Base-by-base conservation (phyloP, 2,797 vertebrate species). In the Oceanodroma leucorhoa region DNA sequence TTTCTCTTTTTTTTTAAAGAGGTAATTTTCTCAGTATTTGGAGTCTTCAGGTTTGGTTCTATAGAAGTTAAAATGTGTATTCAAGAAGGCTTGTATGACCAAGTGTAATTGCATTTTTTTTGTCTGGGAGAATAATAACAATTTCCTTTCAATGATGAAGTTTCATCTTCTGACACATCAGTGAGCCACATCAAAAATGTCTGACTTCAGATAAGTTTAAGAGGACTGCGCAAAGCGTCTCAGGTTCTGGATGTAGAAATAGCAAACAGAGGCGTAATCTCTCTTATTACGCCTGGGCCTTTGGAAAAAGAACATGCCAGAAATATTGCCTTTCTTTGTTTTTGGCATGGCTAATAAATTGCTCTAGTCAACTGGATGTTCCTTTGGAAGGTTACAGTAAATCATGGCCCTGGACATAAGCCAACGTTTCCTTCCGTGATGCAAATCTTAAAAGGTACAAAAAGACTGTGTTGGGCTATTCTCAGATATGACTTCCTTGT, bases 261-360 rank as follows among this genome's bases (percentile, higher is more conserved):
- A 82, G 51, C 53, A 93, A 89, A 70, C 45, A 66, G 82, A 83
- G 51, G 41, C 0, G 0, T 76, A 67, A 79, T 58, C 38, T 57
- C 36, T 81, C n/a, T 50, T 57, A 41, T 51, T 90, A 19, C 48
- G 14, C 34, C 46, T 23, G 18, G 53, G 66, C 51, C 32, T 92
- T 93, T 93, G 90, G 77, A 92, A 91, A 87, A 58, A 76, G 60
- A 93, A 70, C 36, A 30, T 54, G 58, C 70, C 51, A 94, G 67
- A 93, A 94, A 61, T 92, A 89, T 80, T 16, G 26, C 60, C 55
- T 67, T 13, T 3, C 53, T 94, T 92, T 81, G 58, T 61, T 96
- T 94, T 97, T 98, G 97, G 97, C 97, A 97, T 77, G 73, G 53
- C 55, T 77, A 88, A 83, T 92, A 86, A 94, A 90, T 86, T 9